Evolutionary conservation across 2,888 invertebrate species (phyloP).

Genomic region (Rhagonycha lutea): DNA sequence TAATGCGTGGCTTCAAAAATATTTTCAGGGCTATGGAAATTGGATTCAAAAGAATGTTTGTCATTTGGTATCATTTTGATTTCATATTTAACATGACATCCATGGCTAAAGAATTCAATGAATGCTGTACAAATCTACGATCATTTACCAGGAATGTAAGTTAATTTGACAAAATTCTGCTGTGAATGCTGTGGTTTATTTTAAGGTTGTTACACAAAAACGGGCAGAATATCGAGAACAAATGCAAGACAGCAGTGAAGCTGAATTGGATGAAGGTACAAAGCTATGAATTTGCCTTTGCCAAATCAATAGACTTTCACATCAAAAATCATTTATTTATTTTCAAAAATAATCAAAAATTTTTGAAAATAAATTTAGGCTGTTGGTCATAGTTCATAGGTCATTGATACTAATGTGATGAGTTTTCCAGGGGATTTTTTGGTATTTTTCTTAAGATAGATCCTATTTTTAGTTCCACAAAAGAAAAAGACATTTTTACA

Average conservation of each 20-base stretch:
- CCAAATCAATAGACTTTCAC: no score
- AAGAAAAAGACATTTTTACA: conserved; percentile 55
- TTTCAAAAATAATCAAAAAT: no score
- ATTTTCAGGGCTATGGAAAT: background rate
- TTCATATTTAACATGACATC: background rate
- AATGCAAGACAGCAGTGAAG: background rate
- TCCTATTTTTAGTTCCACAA: background rate
- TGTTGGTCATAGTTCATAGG: no score
- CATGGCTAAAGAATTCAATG: background rate
- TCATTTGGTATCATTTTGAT: background rate
- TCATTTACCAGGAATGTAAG: background rate
- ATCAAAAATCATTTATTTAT: no score
- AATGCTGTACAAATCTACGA: background rate
- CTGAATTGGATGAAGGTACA: conserved; percentile 50
- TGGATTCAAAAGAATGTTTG: background rate
- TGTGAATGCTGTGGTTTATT: background rate
- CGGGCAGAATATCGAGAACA: background rate
- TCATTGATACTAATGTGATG: no score
- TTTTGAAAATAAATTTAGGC: no score
- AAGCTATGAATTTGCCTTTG: background rate
- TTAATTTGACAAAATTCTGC: background rate
- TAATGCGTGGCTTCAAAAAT: background rate
- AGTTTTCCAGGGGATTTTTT: no score
- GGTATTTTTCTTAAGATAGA: no score
- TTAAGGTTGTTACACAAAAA: conserved; percentile 8